Evolutionary conservation across 92 coral and sea anemone genomes (phyloP), one percentile per base, ranked within the genome.

Genomic region (Ricordea florida): DNA sequence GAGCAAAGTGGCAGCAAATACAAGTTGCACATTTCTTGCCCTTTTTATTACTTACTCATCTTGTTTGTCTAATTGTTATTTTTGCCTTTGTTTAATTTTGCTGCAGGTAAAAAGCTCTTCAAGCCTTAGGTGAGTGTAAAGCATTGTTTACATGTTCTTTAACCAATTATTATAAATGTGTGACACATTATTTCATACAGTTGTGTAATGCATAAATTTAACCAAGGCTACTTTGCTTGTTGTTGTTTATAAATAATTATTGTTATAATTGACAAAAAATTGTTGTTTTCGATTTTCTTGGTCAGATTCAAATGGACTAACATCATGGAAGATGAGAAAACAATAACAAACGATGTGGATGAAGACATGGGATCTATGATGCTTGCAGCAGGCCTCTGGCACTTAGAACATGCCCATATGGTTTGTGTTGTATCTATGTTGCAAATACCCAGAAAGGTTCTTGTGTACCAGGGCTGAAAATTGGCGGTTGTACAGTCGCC

Each of bases 261-360:
- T n/a, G n/a, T n/a, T n/a, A 42, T 42, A 42, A 6, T 42, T 42
- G 50, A 29, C 55, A 20, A 20, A 31, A 7, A 24, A 24, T 22
- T 16, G 9, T 5, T 26, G 40, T 57, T 26, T 0, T 33, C 2
- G 1, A 16, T 29, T 31, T 16, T 10, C 10, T 20, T 0, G 31
- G 15, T 18, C 73, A 94, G 98, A 48, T 94, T 94, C 69, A 94
- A 94, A 28, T 94, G 98, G 98, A 60, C 94, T 5, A 85, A 86
- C 58, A 68, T 94, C 28, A 84, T 91, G 57, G 84, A 64, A 30
- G 92, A 94, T 24, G 88, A 83, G 58, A 79, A 87, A 64, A 70
- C 63, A 10, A 46, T 63, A 28, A 42, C 81, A 29, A 66, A 57
- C 45, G 85, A 84, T 49, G 71, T 85, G 46, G 98, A 94, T 48